Conservation (phyloP, 2,797 vertebrate species). For the Pterois miles region DNA sequence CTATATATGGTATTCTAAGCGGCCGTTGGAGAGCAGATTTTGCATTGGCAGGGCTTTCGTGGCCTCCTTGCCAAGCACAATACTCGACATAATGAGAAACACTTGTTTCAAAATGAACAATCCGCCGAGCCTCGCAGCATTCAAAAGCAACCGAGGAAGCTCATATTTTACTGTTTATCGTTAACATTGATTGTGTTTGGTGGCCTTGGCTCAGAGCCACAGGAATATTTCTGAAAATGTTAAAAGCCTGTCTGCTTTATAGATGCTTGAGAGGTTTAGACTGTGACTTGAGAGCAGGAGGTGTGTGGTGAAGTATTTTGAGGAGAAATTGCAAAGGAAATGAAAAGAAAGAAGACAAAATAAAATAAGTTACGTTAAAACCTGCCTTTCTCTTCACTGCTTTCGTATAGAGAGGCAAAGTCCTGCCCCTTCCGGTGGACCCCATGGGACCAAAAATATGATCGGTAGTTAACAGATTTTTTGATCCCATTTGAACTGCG, state of each 20-base stretch:
- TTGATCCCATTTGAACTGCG: fast-evolving
- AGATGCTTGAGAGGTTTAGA: slow-evolving; percentile 39
- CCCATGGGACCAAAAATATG: no score
- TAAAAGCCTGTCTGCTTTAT: slow-evolving; percentile 25
- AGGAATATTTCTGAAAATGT: slow-evolving; percentile 40
- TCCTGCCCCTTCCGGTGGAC: no score
- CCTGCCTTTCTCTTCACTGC: slow-evolving; percentile 10
- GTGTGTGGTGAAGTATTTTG: slow-evolving; percentile 7
- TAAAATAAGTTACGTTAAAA: slow-evolving; percentile 30
- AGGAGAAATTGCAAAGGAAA: slow-evolving; percentile 42
- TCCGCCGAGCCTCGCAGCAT: slow-evolving; percentile 63
- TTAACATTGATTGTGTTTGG: slow-evolving; percentile 57
- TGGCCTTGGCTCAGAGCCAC: slow-evolving; percentile 46
- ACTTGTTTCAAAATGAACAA: slow-evolving; percentile 75
- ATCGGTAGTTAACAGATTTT: no score
- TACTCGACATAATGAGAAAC: slow-evolving; percentile 81
- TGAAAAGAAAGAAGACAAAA: slow-evolving; percentile 27
- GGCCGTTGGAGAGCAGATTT: slow-evolving; percentile 78
- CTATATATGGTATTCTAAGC: slow-evolving; percentile 80
- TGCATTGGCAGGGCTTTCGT: slow-evolving; percentile 66
- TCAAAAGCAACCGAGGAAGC: slow-evolving; percentile 48
- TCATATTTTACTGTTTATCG: slow-evolving; percentile 54
- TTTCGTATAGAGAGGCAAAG: no score
- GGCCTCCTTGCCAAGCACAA: slow-evolving; percentile 76
- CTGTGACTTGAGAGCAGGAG: slow-evolving; percentile 16